Evolutionary conservation across 2,888 invertebrate genomes (phyloP).

Genomic region (Eutolmus rufibarbis): DNA sequence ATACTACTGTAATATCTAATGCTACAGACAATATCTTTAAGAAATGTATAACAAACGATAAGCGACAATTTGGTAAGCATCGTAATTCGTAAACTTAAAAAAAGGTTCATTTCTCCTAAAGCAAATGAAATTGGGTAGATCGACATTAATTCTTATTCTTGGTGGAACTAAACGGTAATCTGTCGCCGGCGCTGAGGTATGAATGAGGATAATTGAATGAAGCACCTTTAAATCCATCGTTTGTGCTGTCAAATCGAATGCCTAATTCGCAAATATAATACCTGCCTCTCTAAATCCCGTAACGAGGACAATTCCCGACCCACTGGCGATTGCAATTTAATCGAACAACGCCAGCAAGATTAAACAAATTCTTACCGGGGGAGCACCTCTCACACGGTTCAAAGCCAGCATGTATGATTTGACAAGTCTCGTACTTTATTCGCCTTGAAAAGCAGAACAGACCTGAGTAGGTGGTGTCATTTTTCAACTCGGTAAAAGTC

Average conservation of each 20-base stretch:
- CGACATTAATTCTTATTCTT: not conserved
- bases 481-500: not conserved
- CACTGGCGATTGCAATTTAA: not conserved
- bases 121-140: not conserved
- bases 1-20: too few species aligned
- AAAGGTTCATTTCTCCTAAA: not conserved
- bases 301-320: not conserved
- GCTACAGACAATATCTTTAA: too few species aligned
- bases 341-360: not conserved
- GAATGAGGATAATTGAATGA: not conserved
- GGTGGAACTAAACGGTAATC: not conserved
- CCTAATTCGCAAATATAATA: not conserved
- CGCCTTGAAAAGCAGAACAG: not conserved
- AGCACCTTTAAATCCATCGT: not conserved
- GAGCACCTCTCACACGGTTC: not conserved
- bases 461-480: constrained; percentile 18
- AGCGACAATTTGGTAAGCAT: too few species aligned
- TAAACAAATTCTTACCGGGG: not conserved
- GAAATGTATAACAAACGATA: too few species aligned
- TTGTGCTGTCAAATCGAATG: not conserved
- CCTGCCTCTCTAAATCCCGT: not conserved
- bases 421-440: not conserved
- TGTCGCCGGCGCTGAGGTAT: not conserved
- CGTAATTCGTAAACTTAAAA: not conserved
- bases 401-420: not conserved